Evolutionary conservation across 1,140 invertebrate genomes (phyloP), one percentile per base, ranked within the genome.

Genomic region (Drosophila arizonae): DNA sequence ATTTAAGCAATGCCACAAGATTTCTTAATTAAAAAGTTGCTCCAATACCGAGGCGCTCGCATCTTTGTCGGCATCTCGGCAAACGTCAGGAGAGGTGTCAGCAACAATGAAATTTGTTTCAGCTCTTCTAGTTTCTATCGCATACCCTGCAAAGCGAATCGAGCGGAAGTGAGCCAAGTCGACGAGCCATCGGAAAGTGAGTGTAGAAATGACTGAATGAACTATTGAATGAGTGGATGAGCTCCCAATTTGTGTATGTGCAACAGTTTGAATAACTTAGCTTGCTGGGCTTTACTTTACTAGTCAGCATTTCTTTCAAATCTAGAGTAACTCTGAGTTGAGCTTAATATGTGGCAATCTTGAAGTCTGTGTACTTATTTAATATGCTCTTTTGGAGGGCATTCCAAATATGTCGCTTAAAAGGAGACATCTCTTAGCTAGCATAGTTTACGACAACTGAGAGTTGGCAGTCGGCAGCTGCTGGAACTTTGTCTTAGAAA

Each of bases 71-170:
- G 39, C 58, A 33, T 69, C 61, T 64, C 72, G 50, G 72, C 48
- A 33, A n/a, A 43, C 56, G 55, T 36, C 63, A 72, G 11, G 36
- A 2, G 84, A 88, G 82, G 82, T 84, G 82, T 87, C 82, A 87
- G 82, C 82, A 88, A 88, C 84, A 87, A 87, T 87, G 84, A 87
- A 87, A 87, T 82, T 87, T 88, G 79, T 88, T 87, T 87, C 72
- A 68, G 65, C 79, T 88, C 63, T 78, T 77, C 73, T 52, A 28
- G 55, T 46, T 57, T 54, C 65, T 77, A 71, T 51, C 51, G 26
- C 6, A 68, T 68, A 60, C 70, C 56, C 48, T 46, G 13, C n/a
- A 65, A 39, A 13, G 36, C 9, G 10, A 2, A 6, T 1, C 3
- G n/a, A 10, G 11, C 1, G 21, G 21, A 21, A 61, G 6, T 10